Conservation (phyloP, 2,888 invertebrate species). For the Drosophila atroscutellata region DNA sequence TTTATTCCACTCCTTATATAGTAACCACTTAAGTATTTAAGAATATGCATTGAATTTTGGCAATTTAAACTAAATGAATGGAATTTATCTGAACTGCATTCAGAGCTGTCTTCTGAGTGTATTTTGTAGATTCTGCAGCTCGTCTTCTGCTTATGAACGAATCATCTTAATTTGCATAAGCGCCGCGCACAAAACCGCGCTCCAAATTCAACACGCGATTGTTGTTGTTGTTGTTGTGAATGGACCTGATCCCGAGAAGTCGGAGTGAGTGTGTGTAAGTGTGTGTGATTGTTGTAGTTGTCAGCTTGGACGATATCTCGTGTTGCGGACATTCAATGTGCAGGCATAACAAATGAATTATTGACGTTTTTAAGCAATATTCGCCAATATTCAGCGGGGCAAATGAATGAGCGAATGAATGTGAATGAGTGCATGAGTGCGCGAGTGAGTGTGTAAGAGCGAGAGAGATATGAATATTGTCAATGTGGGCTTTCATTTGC, state of each 20-base stretch:
- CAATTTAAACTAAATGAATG: too few species aligned
- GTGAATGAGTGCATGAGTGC: neutral
- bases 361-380: conserved; percentile 85
- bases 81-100: neutral
- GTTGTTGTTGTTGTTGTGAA: neutral
- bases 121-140: neutral
- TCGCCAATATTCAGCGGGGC: conserved; percentile 78
- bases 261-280: neutral
- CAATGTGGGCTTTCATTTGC: conserved; percentile 81
- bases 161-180: conserved; percentile 77
- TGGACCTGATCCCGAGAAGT: conserved; percentile 6
- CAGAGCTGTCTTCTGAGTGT: conserved; percentile 9
- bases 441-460: neutral
- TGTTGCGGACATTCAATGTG: conserved; percentile 83
- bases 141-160: conserved; percentile 16
- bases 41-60: neutral
- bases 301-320: conserved; percentile 73
- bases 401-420: neutral
- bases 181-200: conserved; percentile 67
- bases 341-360: conserved; percentile 85
- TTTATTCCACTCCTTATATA: neutral
- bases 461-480: conserved; percentile 78
- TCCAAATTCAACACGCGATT: conserved; percentile 74
- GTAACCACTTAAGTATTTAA: neutral
- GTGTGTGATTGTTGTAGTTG: conserved; percentile 3